Conservation (phyloP, 2,113 vertebrate species). For the Nycticebus coucang region DNA sequence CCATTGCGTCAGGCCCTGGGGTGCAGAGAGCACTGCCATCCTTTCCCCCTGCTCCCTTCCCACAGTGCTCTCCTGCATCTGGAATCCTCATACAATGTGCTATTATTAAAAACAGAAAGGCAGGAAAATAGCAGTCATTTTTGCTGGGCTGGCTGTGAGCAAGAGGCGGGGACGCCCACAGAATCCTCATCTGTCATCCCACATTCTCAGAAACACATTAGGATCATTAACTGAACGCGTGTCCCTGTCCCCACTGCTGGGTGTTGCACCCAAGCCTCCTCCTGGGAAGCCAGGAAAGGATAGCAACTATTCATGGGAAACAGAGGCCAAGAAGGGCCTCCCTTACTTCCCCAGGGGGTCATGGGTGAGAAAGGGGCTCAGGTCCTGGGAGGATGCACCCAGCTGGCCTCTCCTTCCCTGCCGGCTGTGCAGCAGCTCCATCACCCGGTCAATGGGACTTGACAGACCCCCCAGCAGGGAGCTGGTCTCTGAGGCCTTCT, state of each 20-base stretch:
- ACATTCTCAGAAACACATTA: neutral
- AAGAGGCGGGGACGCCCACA: neutral
- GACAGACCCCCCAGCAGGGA: neutral
- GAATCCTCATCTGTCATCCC: neutral
- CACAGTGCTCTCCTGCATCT: neutral
- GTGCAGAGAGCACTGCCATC: fast-evolving
- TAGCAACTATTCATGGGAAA: neutral
- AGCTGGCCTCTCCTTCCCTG: neutral
- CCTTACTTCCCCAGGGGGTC: neutral
- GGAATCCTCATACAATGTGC: neutral
- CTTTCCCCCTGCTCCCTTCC: neutral
- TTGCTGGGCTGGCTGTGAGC: neutral
- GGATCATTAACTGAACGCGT: fast-evolving
- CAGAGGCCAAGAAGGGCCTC: neutral
- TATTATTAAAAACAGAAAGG: neutral
- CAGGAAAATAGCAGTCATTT: neutral
- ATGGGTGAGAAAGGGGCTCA: fast-evolving
- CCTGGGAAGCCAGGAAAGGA: neutral
- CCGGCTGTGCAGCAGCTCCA: neutral
- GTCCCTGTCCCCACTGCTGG: neutral
- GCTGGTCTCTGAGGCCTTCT: neutral
- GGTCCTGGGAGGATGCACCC: neutral
- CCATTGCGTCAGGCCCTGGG: neutral
- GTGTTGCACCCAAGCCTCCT: neutral
- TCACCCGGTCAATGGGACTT: neutral